Conservation (phyloP, 2,113 vertebrate genomes). For the Tragulus kanchil region DNA sequence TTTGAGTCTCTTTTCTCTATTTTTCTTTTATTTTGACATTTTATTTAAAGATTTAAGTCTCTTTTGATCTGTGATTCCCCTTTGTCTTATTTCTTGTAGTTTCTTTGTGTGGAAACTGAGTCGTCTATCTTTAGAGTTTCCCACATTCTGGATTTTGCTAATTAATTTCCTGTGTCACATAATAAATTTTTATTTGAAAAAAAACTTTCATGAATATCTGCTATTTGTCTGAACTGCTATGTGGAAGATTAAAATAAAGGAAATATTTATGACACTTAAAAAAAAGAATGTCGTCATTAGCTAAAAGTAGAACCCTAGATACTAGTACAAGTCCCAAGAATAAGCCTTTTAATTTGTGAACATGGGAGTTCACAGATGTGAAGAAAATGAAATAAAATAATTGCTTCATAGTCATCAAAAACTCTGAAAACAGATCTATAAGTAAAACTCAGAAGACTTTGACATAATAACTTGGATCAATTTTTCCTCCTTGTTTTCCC, state of each 20-base stretch:
- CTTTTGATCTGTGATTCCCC: background rate
- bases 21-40: background rate
- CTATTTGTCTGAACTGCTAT: background rate
- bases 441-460: constrained; percentile 7
- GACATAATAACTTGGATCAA: background rate
- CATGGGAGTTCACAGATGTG: background rate
- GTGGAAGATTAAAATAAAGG: constrained; percentile 23
- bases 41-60: background rate
- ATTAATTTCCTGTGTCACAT: background rate
- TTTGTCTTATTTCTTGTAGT: background rate
- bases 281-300: background rate
- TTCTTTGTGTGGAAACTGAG: constrained; percentile 10
- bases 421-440: constrained; percentile 32
- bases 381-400: constrained; percentile 39
- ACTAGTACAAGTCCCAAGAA: background rate
- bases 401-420: background rate
- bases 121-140: background rate
- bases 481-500: background rate
- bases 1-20: background rate
- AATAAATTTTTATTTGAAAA: background rate
- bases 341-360: constrained; percentile 53
- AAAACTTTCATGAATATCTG: background rate
- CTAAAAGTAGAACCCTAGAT: background rate
- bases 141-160: background rate
- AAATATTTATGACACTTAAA: background rate